Percentiles rank a stretch among this genome's conserved stretches.
phyloP scores from a whole-genome alignment of 2,113 vertebrate species.

The Meles meles region DNA sequence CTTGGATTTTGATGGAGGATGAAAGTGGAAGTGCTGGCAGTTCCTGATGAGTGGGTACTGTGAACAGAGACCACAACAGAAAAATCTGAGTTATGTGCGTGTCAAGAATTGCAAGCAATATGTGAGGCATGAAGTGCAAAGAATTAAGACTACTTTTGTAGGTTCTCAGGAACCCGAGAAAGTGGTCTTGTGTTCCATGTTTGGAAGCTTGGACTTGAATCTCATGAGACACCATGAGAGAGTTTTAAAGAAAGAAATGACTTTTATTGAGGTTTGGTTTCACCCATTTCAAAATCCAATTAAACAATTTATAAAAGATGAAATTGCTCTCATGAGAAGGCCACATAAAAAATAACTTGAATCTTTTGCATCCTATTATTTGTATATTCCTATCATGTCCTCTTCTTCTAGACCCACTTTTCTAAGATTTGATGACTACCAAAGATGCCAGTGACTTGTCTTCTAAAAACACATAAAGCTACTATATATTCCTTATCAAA shows the following conservation, averaged over 20 bases:
- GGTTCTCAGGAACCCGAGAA: not conserved
- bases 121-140: not conserved
- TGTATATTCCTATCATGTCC: not conserved
- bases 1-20: not conserved
- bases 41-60: not conserved
- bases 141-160: not conserved
- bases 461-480: not conserved
- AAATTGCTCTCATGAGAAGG: slow-evolving; percentile 12
- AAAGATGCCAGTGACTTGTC: not conserved
- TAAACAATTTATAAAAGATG: not conserved
- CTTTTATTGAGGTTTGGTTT: not conserved
- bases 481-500: not conserved
- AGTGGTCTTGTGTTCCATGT: not conserved
- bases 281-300: slow-evolving; percentile 15
- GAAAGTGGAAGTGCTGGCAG: not conserved
- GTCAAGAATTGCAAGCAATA: not conserved
- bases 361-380: not conserved
- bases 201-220: not conserved
- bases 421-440: not conserved
- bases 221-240: not conserved
- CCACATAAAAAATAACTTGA: not conserved
- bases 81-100: not conserved
- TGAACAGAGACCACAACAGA: not conserved
- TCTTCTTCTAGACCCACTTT: not conserved
- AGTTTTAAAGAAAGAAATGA: slow-evolving; percentile 6